phyloP scores from a whole-genome alignment of 2,888 invertebrate species.

The Dendrolimus houi region DNA sequence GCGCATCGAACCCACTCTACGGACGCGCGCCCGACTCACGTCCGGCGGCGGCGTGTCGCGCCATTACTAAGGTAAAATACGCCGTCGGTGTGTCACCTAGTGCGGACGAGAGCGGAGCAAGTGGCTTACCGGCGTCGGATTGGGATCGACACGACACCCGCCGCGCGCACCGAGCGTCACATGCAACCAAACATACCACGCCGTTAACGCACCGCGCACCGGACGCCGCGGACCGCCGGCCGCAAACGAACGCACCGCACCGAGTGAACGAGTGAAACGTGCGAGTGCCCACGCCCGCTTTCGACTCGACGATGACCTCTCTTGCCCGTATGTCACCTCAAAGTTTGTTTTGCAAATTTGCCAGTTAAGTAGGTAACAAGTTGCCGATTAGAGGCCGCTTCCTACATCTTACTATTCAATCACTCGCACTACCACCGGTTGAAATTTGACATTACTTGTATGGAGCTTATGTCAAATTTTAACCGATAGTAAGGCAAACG shows the following conservation, averaged over 20 bases:
- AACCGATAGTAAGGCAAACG: too few species aligned
- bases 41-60: constrained; percentile 18
- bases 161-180: constrained; percentile 36
- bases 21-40: constrained; percentile 10
- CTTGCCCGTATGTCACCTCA: too few species aligned
- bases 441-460: too few species aligned
- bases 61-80: constrained; percentile 70
- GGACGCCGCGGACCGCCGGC: constrained; percentile 9
- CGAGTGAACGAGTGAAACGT: not conserved
- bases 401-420: too few species aligned
- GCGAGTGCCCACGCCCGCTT: not conserved
- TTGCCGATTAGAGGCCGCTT: too few species aligned
- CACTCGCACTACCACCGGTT: too few species aligned
- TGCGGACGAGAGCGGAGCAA: constrained; percentile 28
- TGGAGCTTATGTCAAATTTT: too few species aligned
- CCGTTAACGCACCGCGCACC: constrained; percentile 29
- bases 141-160: constrained; percentile 26
- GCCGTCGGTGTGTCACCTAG: constrained; percentile 40
- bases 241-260: constrained; percentile 2
- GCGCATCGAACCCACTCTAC: constrained; percentile 5
- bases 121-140: constrained; percentile 50
- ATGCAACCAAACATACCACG: constrained; percentile 61
- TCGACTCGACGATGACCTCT: too few species aligned
- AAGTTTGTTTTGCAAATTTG: too few species aligned
- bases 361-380: too few species aligned